Base-by-base conservation (phyloP, 2,888 invertebrate species). In the Mactromeris polynyma region DNA sequence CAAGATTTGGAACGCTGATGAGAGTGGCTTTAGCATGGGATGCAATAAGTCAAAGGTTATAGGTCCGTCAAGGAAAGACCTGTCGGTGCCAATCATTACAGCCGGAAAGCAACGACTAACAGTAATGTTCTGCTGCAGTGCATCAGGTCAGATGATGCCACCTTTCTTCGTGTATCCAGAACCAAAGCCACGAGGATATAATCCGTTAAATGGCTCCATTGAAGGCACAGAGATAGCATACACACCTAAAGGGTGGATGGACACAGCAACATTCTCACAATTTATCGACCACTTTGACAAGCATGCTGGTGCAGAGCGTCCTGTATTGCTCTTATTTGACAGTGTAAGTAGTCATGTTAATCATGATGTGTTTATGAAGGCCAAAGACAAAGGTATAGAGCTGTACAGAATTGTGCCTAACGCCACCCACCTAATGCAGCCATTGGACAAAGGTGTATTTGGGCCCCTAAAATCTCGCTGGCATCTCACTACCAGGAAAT, bases 341-440 rank as follows among this genome's bases (percentile, higher is more conserved):
- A 88, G 90, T 54, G 86, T 89, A 26, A 78, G 81, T 54, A 83
- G 83, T 38, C 83, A 83, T 78, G 58, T 89, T 19, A 33, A 69
- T 36, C 42, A 54, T 42, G 2, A 33, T 21, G 80, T 51, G 4
- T 89, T 89, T 40, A 14, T 58, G 33, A 21, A 82, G 4, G 85
- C 90, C 2, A 79, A 21, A 19, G 40, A 42, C 11, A 84, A 69
- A 21, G 82, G 84, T 14, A 90, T 89, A 21, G 91, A 92, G 77
- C 79, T 92, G 19, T 92, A 90, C 51, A 17, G 89, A 21, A 54
- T 90, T 17, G 82, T 90, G 0, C 84, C 88, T 4, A 88, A 91
- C 85, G 88, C 88, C 0, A 88, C 85, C 11, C 90, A 91, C 79
- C 17, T 91, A 7, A 92, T 92, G 89, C 90, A 92, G 46, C 90